phyloP scores from a whole-genome alignment of 2,113 vertebrate genomes.

The Dipodomys ordii region DNA sequence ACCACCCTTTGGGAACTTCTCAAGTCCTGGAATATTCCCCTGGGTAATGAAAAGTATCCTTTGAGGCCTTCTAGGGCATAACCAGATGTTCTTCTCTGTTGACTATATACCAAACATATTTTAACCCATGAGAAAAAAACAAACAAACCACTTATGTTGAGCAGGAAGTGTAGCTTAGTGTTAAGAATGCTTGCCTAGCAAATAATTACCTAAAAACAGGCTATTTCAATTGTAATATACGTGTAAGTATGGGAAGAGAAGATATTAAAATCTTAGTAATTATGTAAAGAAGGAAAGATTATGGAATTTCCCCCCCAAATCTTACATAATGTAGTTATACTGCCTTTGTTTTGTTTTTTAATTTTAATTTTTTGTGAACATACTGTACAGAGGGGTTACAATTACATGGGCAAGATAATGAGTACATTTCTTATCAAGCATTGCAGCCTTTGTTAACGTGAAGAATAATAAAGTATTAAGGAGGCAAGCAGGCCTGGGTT shows the following conservation, averaged over 20 bases:
- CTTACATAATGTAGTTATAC: neutral
- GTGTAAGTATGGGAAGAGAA: neutral
- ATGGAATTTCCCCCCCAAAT: neutral
- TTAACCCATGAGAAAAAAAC: neutral
- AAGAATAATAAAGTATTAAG: neutral
- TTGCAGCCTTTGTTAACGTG: neutral
- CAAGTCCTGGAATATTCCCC: neutral
- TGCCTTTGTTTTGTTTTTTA: neutral
- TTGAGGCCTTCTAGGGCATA: neutral
- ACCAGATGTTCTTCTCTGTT: neutral
- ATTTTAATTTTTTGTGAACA: too few relatives aligned
- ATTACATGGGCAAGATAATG: too few relatives aligned
- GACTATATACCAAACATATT: neutral
- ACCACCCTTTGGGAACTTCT: neutral
- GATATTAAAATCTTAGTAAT: neutral
- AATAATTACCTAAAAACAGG: neutral
- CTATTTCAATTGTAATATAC: neutral
- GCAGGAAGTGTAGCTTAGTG: neutral
- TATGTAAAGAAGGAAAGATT: neutral
- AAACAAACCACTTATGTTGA: too few relatives aligned
- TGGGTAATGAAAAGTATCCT: neutral
- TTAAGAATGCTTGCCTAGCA: neutral
- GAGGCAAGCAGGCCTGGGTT: neutral
- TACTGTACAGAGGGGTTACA: too few relatives aligned
- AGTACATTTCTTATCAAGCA: too few relatives aligned